Base-by-base conservation (phyloP, 2,888 invertebrate genomes). In the Sussaba pulchella region DNA sequence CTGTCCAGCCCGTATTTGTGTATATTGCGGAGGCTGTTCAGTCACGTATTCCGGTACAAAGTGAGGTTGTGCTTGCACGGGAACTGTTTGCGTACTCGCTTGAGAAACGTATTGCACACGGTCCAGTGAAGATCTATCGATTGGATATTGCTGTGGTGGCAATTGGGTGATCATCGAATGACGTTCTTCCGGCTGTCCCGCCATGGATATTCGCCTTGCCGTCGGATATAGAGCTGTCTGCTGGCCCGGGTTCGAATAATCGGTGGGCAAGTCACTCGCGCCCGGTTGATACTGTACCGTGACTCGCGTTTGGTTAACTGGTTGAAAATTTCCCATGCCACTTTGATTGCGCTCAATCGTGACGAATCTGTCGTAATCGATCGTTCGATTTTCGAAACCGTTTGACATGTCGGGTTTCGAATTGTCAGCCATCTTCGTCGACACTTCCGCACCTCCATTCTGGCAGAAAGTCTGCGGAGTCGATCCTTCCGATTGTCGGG, bases 61-160 rank as follows among this genome's bases (percentile, higher is more conserved):
- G 67, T 91, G 91, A 2, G 90, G 88, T 45, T 91, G 92, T 6
- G 89, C 86, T 70, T 91, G 91, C 2, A 91, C 89, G 4, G 91
- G 88, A 2, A 90, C 82, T 2, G 90, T 90, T 67, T 92, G 92
- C 0, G 89, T 88, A 52, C 88, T 85, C 5, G 88, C 89, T 76
- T 90, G 91, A 0, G 91, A 87, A 8, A 91, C 88, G 72, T 89
- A 88, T 71, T 91, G 89, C 2, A 87, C 82, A 57, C 89, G 87
- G 4, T 89, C 89, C 1, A 83, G 57, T 2, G 83, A 64, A 0
- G 83, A 24, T 54, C 90, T 90, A 1, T 91, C 91, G 17, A 86
- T 86, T 14, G 84, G 82, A 54, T 90, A 89, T 19, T 88, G 90
- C 17, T 86, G 88, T 0, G 87, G 83, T 0, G 89, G 83, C 10